These are phyloP conservation scores for Pristionchus arcanus DNA, from an alignment of 2,888 invertebrate species.

Conservation along the genomic window DNA sequence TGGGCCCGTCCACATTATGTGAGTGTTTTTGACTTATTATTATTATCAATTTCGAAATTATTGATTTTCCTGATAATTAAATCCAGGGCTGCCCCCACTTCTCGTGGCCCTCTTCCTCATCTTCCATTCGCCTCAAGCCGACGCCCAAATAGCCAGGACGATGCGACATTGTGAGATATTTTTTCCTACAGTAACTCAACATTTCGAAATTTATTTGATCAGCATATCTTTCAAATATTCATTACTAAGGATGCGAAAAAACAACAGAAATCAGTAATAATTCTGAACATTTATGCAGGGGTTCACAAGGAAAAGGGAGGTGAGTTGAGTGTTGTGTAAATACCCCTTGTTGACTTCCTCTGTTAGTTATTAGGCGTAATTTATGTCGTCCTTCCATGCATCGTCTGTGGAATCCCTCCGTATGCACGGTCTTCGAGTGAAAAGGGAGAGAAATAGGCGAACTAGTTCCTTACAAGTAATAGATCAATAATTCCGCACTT, in stretches of 20 bases:
- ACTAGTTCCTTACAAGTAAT: background rate
- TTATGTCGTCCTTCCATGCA: background rate
- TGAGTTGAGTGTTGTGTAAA: slow-evolving; percentile 26
- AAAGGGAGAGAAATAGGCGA: background rate
- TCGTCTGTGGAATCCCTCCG: background rate
- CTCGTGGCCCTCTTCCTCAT: background rate
- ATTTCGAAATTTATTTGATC: too few relatives aligned
- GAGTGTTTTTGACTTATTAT: background rate
- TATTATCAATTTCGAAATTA: background rate
- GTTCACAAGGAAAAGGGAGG: slow-evolving; percentile 8
- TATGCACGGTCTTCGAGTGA: background rate
- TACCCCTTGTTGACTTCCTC: background rate
- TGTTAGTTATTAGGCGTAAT: background rate
- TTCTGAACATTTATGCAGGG: background rate
- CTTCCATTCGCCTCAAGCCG: background rate
- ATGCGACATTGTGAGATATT: slow-evolving; percentile 39
- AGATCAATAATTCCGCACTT: slow-evolving; percentile 1
- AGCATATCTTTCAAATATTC: too few relatives aligned
- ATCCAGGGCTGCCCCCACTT: slow-evolving; percentile 20
- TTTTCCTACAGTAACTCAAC: too few relatives aligned
- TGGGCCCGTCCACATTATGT: slow-evolving; percentile 33
- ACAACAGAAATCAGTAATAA: background rate
- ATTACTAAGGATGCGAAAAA: too few relatives aligned
- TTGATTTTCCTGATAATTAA: too few relatives aligned
- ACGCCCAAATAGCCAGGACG: background rate